Base-by-base conservation (phyloP, 1,140 invertebrate genomes). In the Trachymyrmex septentrionalis region DNA sequence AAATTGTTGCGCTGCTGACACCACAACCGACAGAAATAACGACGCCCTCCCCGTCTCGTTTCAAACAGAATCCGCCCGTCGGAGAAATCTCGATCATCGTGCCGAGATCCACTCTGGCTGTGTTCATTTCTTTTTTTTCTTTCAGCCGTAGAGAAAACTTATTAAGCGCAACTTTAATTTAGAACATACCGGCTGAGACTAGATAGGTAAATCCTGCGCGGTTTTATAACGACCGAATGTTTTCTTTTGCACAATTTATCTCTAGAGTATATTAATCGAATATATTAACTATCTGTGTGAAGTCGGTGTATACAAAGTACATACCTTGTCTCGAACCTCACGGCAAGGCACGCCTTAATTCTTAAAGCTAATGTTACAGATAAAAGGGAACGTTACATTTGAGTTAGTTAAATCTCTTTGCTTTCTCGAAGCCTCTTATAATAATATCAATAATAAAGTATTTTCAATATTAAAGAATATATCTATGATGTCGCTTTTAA, bases 1-100 rank as follows among this genome's bases (percentile, higher is more conserved):
- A 91, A 91, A 91, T 91, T 87, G 90, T 78, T 55, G 73, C 64
- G 66, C 61, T 27, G 38, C 76, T 53, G 27, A 44, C 67, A 53
- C 59, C 84, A 38, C 61, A 3, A 3, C 71, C 30, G 75, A 16
- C 50, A 73, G 55, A 61, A 73, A 48, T 84, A 73, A 84, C 61
- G 55, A 73, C 27, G 30, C 48, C 24, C 48, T 69, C n/a, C 21
- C 9, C 55, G 27, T 30, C 38, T 38, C 44, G 44, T 6, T 30
- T 24, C 30, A 7, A 19, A 27, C 64, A 59, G 67, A 50, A 82
- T 73, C 44, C 69, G 21, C 66, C 66, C 38, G n/a, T n/a, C n/a
- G n/a, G 80, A 73, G 55, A 73, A 50, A 72, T 73, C 38, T 7
- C 66, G 55, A 82, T 82, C 21, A 21, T 21, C 67, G 19, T 14